Conservation (phyloP, 2,888 invertebrate species). For the Dynastes maya region DNA sequence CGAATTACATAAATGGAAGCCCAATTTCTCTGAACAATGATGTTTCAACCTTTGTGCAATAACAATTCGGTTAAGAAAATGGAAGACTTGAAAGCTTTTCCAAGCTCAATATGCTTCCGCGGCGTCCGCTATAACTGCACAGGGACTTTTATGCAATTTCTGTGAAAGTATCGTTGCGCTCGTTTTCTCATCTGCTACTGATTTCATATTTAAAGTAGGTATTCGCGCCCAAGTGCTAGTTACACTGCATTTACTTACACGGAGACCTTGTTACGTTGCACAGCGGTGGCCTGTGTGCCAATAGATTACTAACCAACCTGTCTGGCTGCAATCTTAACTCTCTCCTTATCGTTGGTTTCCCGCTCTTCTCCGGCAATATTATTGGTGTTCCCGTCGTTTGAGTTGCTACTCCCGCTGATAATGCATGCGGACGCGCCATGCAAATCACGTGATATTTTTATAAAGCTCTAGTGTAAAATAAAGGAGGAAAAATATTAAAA, state of each 20-base stretch:
- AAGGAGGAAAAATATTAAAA: slow-evolving; percentile 33
- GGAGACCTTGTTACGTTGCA: slow-evolving; percentile 18
- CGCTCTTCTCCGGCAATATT: slow-evolving; percentile 10
- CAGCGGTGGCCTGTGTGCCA: slow-evolving; percentile 5
- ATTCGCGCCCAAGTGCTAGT: slow-evolving; percentile 13
- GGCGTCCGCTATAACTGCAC: background rate
- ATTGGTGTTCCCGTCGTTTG: slow-evolving; percentile 19
- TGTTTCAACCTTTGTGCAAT: slow-evolving; percentile 8
- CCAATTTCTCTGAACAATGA: background rate
- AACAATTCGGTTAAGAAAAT: slow-evolving; percentile 11
- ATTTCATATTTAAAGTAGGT: slow-evolving; percentile 28
- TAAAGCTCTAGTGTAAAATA: slow-evolving; percentile 33
- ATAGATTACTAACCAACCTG: slow-evolving; percentile 23
- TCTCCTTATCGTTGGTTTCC: slow-evolving; percentile 21
- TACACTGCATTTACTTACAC: slow-evolving; percentile 33
- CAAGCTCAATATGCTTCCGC: background rate
- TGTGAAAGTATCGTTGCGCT: slow-evolving; percentile 15
- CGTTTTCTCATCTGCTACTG: slow-evolving; percentile 13
- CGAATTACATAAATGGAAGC: slow-evolving; percentile 4
- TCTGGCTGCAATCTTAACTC: slow-evolving; percentile 25
- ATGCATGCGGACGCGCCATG: slow-evolving; percentile 20
- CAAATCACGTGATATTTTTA: slow-evolving; percentile 40
- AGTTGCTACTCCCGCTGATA: slow-evolving; percentile 17
- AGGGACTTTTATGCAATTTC: slow-evolving; percentile 17
- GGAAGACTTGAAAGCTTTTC: background rate